Conservation (phyloP, 2,113 vertebrate genomes). For the Catharus fuscescens region DNA sequence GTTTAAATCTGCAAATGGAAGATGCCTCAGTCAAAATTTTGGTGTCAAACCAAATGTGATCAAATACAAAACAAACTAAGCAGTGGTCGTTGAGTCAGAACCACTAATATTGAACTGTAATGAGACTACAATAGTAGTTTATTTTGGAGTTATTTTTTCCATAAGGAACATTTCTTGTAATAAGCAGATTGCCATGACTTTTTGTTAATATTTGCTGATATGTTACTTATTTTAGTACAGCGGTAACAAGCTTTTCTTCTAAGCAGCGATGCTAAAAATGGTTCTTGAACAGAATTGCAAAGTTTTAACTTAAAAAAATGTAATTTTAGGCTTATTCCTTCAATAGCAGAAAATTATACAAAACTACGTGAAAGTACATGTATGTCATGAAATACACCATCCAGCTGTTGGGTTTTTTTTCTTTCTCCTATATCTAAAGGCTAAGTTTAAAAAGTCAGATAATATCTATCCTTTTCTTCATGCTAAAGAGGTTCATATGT, state of each 20-base stretch:
- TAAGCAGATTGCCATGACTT: not conserved
- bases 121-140: not conserved
- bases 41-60: not conserved
- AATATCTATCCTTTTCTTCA: not conserved
- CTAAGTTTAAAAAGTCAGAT: not conserved
- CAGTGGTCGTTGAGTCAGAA: not conserved
- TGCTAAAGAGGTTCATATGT: not conserved
- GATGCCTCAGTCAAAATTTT: not conserved
- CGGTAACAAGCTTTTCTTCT: not conserved
- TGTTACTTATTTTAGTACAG: not conserved
- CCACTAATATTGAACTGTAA: not conserved
- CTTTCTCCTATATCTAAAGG: not conserved
- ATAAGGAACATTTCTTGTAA: not conserved
- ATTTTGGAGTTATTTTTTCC: not conserved
- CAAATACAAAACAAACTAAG: not conserved
- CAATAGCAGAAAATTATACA: not conserved
- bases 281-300: not conserved
- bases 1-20: not conserved
- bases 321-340: not conserved
- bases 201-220: not conserved
- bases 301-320: not conserved
- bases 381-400: not conserved
- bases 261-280: not conserved
- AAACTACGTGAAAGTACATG: not conserved
- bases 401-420: rapidly evolving